Conservation (phyloP, 2,888 invertebrate species). For the Podabrus alpinus region DNA sequence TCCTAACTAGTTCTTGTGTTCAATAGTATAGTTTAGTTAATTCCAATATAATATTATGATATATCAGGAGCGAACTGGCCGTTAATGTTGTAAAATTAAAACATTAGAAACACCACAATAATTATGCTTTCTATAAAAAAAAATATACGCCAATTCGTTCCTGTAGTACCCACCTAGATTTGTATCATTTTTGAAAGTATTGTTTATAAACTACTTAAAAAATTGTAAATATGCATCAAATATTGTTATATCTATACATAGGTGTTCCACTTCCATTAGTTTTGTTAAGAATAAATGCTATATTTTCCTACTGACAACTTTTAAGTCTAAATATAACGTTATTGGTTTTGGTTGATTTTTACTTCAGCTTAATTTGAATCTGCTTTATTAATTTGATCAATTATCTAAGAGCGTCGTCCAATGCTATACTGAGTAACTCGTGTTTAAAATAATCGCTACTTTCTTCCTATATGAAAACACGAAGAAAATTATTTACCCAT, state of each 20-base stretch:
- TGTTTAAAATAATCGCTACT: neutral
- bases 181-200: neutral
- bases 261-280: neutral
- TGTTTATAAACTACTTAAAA: neutral
- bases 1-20: neutral
- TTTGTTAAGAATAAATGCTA: neutral
- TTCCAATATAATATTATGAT: neutral
- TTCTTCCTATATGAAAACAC: neutral
- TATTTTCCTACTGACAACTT: neutral
- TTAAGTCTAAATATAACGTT: neutral
- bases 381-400: too few relatives aligned
- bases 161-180: neutral
- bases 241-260: neutral
- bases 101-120: too few relatives aligned
- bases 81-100: neutral
- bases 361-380: too few relatives aligned
- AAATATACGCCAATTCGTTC: neutral
- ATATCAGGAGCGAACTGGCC: neutral
- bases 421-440: too few relatives aligned
- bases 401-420: too few relatives aligned
- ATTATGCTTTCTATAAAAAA: neutral
- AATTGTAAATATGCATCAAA: neutral
- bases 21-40: neutral
- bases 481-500: too few relatives aligned
- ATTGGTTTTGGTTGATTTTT: neutral